Base-by-base conservation (phyloP, 2,888 invertebrate genomes). In the Smittia aterrima region DNA sequence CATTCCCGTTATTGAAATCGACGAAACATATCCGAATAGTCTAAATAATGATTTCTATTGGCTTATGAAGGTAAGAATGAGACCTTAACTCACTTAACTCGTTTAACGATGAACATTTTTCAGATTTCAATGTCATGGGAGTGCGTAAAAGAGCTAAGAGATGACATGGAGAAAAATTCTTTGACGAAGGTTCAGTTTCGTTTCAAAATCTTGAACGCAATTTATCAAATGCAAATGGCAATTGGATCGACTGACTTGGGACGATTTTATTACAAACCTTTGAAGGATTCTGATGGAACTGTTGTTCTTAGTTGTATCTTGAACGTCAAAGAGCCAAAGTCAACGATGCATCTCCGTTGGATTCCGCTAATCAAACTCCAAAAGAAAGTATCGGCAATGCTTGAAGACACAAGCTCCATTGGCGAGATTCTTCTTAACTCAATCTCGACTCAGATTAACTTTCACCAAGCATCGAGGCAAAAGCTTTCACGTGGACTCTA, bases 121-220 rank as follows among this genome's bases (percentile, higher is more conserved):
- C n/a, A 92, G 91, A 91, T 98, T 41, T 93, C 97, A 0, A 95
- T 96, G 81, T 92, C 95, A 0, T 98, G 98, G 98, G 96, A 97
- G 78, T 96, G 98, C 80, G 94, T 96, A 6, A 96, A 96, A 80
- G 88, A 91, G 1, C 84, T 98, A 1, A 88, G 93, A n/a, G 89
- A 92, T 24, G 96, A 97, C 80, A 95, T 98, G 94, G 96, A 96
- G 81, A 93, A 95, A 79, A 93, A 1, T 93, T 92, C 18, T 20
- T 13, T 92, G 13, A 95, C 96, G 0, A 93, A 95, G 1, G 90
- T 92, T 41, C 96, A 96, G 82, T 96, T 96, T 82, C 87, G 97
- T 75, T 90, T 93, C 77, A 97, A 97, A 83, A 85, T 98, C 1
- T 86, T 98, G 0, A 92, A 96, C 68, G 97, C 98, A 0, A 93